phyloP scores from a whole-genome alignment of 1,140 invertebrate genomes.

The Aporrectodea caliginosa region DNA sequence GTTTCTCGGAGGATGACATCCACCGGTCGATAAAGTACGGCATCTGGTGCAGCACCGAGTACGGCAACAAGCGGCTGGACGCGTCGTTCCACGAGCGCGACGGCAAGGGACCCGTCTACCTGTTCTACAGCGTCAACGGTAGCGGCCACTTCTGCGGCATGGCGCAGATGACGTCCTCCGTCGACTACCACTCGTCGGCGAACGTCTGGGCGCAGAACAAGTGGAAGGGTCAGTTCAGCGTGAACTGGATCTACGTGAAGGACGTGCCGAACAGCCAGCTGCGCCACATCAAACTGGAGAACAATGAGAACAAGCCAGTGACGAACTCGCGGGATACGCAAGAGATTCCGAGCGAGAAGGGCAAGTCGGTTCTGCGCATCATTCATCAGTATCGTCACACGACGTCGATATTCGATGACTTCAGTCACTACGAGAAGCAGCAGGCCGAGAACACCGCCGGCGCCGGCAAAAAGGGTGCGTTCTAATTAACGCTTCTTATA shows the following conservation, averaged over 20 bases:
- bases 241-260: constrained; percentile 98
- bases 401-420: constrained; percentile 97
- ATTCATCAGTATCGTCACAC: constrained; percentile 82
- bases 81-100: constrained; percentile 80
- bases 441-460: constrained; percentile 76
- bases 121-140: constrained; percentile 95
- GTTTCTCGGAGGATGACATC: constrained; percentile 97
- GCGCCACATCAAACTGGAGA: constrained; percentile 90
- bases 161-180: constrained; percentile 91
- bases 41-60: constrained; percentile 98
- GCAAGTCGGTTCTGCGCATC: constrained; percentile 75
- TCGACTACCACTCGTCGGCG: constrained; percentile 72
- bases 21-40: constrained; percentile 97
- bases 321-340: constrained; percentile 97
- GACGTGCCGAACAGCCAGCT: constrained; percentile 76
- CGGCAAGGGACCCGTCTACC: constrained; percentile 74
- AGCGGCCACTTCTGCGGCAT: constrained; percentile 98
- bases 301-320: constrained; percentile 98
- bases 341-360: constrained; percentile 89
- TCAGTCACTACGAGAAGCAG: constrained; percentile 91
- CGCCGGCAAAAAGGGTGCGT: no score
- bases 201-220: constrained; percentile 63
- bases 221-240: constrained; percentile 77
- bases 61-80: constrained; percentile 94
- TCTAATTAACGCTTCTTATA: no score